Evolutionary conservation across 2,888 invertebrate genomes (phyloP).

Genomic region (Ornithoptera priamus): DNA sequence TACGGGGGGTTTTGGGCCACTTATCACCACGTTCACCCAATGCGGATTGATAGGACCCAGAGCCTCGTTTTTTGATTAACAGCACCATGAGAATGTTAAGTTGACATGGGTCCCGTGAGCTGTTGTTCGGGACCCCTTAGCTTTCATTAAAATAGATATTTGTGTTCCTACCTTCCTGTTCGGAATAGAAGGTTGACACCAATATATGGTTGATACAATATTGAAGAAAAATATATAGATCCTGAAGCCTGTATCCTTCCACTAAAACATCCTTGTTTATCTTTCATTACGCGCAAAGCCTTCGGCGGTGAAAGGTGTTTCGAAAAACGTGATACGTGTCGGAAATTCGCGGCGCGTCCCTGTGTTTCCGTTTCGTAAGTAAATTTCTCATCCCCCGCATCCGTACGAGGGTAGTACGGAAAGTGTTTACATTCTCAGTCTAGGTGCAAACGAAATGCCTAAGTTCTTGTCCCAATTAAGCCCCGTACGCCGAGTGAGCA

Average conservation of each 20-base stretch:
- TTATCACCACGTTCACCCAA: no score
- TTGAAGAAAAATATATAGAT: conserved; percentile 10
- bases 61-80: no score
- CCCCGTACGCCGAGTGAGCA: neutral
- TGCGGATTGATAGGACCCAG: no score
- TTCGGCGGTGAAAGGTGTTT: conserved; percentile 8
- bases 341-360: conserved; percentile 19
- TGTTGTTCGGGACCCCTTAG: no score
- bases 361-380: neutral
- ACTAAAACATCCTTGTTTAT: conserved; percentile 17
- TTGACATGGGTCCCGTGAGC: no score
- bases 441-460: conserved; percentile 14
- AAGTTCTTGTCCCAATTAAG: conserved; percentile 16
- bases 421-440: neutral
- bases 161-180: neutral
- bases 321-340: conserved; percentile 17
- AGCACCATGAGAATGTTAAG: no score
- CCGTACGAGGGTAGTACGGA: no score
- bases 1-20: no score
- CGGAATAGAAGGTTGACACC: neutral
- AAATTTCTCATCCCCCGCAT: no score
- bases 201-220: conserved; percentile 3
- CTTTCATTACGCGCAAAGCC: conserved; percentile 18
- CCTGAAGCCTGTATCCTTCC: conserved; percentile 1
- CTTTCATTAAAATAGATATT: neutral